Conservation (phyloP, 2,888 invertebrate species). For the Platycnemis pennipes region DNA sequence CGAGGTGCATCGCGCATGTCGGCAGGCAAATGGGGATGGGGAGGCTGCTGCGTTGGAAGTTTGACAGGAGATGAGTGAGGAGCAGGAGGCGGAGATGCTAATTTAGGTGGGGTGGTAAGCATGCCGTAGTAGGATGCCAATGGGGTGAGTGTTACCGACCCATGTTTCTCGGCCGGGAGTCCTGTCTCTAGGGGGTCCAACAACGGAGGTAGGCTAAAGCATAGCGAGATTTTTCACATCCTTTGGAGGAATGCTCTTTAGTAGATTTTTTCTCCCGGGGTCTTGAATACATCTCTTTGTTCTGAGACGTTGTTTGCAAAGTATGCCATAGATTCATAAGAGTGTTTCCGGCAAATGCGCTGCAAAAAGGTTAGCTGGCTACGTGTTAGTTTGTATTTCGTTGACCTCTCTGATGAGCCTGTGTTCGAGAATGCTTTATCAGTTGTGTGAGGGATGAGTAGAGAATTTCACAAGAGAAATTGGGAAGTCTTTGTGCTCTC, state of each 20-base stretch:
- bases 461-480: too few relatives aligned
- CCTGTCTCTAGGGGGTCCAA: background rate
- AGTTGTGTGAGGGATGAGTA: too few relatives aligned
- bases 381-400: too few relatives aligned
- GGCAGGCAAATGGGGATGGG: background rate
- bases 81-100: background rate
- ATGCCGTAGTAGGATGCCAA: background rate
- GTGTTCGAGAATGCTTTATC: too few relatives aligned
- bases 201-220: background rate
- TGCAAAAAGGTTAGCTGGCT: too few relatives aligned
- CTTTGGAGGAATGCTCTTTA: background rate
- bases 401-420: too few relatives aligned
- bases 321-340: background rate
- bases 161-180: background rate
- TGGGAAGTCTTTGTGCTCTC: too few relatives aligned
- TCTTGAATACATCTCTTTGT: background rate
- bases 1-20: background rate
- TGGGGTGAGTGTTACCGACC: background rate
- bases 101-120: background rate
- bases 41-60: background rate
- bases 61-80: slow-evolving; percentile 16
- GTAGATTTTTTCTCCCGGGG: background rate
- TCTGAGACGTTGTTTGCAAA: background rate
- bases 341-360: too few relatives aligned
- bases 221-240: background rate